phyloP scores from a whole-genome alignment of 2,797 vertebrate species.

The Bradypus variegatus region DNA sequence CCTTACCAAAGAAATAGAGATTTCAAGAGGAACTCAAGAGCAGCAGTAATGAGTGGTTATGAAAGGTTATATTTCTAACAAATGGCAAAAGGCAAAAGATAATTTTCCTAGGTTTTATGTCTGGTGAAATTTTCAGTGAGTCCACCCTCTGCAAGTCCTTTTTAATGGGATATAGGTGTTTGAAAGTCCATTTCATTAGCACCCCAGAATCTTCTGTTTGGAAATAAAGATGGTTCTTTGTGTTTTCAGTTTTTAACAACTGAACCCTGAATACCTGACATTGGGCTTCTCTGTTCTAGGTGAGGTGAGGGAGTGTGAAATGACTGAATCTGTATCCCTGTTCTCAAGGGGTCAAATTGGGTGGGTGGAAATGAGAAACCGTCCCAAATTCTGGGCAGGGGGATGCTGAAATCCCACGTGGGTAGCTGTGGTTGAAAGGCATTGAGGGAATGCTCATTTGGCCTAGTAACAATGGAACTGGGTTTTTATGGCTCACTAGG shows the following conservation, averaged over 20 bases:
- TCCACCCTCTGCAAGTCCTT: not conserved
- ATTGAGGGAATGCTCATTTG: accelerated
- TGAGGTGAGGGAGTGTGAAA: not conserved
- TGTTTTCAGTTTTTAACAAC: not conserved
- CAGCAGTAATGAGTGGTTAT: not conserved
- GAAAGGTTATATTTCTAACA: constrained; percentile 14
- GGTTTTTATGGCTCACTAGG: not conserved
- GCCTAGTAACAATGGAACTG: not conserved
- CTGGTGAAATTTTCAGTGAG: not conserved
- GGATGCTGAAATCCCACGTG: not conserved
- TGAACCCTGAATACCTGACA: not conserved
- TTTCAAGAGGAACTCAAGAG: constrained; percentile 16
- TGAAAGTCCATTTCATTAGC: constrained; percentile 4
- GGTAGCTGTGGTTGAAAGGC: not conserved
- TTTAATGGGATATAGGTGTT: not conserved
- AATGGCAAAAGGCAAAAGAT: constrained; percentile 6
- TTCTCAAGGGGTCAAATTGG: not conserved
- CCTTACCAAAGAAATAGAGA: constrained; percentile 9
- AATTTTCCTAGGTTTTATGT: constrained; percentile 10
- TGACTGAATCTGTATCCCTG: not conserved
- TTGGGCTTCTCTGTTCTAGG: not conserved
- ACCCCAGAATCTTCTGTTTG: not conserved
- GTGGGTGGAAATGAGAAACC: not conserved
- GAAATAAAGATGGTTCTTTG: not conserved
- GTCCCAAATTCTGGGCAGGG: not conserved